A percentile compares a stretch with the other conserved stretches of the same genome.
These are phyloP conservation scores for Galago senegalensis DNA, from an alignment of 2,797 vertebrate species.

Conservation along the genomic window DNA sequence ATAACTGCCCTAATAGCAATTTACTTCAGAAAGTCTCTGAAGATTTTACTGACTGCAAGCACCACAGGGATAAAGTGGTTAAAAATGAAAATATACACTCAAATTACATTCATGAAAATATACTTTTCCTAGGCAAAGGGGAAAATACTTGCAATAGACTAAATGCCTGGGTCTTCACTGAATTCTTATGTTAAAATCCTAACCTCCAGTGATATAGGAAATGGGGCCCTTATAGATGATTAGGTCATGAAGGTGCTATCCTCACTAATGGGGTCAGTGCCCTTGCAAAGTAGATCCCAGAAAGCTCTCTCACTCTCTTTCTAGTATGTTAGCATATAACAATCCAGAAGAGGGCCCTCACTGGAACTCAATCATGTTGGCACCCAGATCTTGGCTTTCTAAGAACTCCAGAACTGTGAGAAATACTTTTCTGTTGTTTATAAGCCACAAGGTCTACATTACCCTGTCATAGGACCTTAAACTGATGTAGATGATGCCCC, in stretches of 20 bases:
- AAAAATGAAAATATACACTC: background rate
- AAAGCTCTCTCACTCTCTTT: background rate
- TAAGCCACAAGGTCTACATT: background rate
- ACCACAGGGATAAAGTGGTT: background rate
- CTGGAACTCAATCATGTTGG: rapidly evolving
- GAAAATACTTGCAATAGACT: background rate
- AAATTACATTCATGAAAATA: background rate
- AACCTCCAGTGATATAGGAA: background rate
- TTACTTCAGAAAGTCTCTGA: background rate
- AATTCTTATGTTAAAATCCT: background rate
- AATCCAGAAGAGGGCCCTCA: background rate
- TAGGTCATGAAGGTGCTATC: background rate
- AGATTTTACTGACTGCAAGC: background rate
- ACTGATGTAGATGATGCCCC: background rate
- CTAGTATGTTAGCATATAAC: background rate
- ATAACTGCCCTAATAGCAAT: background rate
- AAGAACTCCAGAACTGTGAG: background rate
- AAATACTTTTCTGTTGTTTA: background rate
- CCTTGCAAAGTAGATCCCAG: no score
- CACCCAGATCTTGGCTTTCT: background rate
- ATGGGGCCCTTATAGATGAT: background rate
- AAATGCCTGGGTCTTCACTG: background rate
- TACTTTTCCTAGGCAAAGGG: background rate
- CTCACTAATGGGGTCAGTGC: background rate
- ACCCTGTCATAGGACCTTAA: background rate